Evolutionary conservation across 2,888 invertebrate species (phyloP), one percentile per base, ranked within the genome.

Genomic region (Callimorpha dominula): DNA sequence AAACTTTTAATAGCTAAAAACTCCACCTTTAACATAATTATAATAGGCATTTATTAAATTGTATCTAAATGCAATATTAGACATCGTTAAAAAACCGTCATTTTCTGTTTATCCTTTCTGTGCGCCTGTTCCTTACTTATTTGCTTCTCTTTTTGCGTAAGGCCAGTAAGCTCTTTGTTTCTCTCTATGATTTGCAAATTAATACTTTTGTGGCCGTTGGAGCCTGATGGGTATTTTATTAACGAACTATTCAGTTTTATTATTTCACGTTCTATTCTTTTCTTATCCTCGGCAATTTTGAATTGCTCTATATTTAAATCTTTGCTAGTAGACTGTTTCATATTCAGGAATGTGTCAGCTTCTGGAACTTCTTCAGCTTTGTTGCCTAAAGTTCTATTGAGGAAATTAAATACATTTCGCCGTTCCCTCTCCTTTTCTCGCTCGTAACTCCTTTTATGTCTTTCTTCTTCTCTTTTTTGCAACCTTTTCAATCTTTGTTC

Each of bases 301-400:
- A 98, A 97, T 81, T 97, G 96, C 84, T 97, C 97, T 57, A 98
- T 97, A 87, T 97, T 98, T 60, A 98, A 92, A 71, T 97, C 96
- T 88, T 97, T 97, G 78, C 94, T 97, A 0, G 97, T 96, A 17
- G 96, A 96, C 75, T 96, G 93, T 82, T 96, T 96, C 5, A 96
- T 88, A 74, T 95, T 89, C 63, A 93, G 77, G 9, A 86, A 69
- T 4, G 85, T 65, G 65, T 85, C 85, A 50, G 81, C 75, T 14
- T 85, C 77, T 68, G 82, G 76, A 62, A 81, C 86, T 7, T 82
- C 81, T 4, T 89, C 89, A 4, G 79, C 52, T 78, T 90, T 93
- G 81, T 94, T 92, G 1, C 96, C 95, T 65, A 97, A 90, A 31
- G 96, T 96, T 69, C 95, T 95, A 86, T 98, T 98, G 43, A 98